Percentiles rank a stretch among this genome's conserved stretches.
Evolutionary conservation across 1,140 invertebrate species (phyloP).

Genomic region (Drosophila sulfurigaster): DNA sequence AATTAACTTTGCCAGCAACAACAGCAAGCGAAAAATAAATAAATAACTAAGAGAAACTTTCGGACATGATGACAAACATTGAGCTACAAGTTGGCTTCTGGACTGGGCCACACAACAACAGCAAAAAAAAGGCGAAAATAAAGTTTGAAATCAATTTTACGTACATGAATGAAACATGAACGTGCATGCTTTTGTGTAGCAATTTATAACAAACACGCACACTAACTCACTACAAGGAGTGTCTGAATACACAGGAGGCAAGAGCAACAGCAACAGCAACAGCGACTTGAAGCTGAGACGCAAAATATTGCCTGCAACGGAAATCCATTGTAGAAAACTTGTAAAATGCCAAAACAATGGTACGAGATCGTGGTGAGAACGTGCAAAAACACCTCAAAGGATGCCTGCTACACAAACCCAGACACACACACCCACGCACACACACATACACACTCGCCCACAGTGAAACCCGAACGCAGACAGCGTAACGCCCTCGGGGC

Average conservation of each 20-base stretch:
- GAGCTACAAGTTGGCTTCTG: not conserved
- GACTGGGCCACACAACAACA: not conserved
- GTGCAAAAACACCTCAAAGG: constrained; percentile 54
- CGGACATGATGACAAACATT: constrained; percentile 43
- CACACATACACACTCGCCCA: not conserved
- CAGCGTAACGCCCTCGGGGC: constrained; percentile 35
- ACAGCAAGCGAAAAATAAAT: constrained; percentile 40
- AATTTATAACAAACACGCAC: constrained; percentile 66
- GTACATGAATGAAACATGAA: constrained; percentile 81
- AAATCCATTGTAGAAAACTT: constrained; percentile 81
- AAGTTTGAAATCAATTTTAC: constrained; percentile 80
- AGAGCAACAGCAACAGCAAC: not conserved
- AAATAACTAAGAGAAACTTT: constrained; percentile 47
- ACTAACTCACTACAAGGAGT: constrained; percentile 17
- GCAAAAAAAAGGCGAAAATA: constrained; percentile 19
- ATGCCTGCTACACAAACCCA: constrained; percentile 7
- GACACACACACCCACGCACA: constrained; percentile 10
- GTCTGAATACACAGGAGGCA: constrained; percentile 19
- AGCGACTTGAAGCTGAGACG: constrained; percentile 44
- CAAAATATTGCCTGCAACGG: constrained; percentile 57
- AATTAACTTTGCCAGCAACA: constrained; percentile 66
- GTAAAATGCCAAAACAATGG: constrained; percentile 78
- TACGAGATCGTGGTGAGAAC: constrained; percentile 30
- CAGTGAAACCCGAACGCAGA: constrained; percentile 14
- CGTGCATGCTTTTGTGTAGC: constrained; percentile 70